Evolutionary conservation across 2,888 invertebrate genomes (phyloP).

Genomic region (Mythimna lalbum): DNA sequence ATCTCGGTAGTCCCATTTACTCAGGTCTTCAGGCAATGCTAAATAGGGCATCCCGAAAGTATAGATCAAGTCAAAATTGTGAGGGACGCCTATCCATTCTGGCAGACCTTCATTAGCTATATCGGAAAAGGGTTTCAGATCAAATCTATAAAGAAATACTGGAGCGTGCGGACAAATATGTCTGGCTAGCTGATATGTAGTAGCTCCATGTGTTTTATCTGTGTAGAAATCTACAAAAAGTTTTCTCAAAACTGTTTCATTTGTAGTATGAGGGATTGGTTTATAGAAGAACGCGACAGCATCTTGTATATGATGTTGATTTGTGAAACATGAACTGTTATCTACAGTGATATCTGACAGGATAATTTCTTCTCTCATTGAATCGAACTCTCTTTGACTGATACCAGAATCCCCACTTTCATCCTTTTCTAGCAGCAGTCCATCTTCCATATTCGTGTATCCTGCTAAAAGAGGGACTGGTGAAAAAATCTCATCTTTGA

Average conservation of each 20-base stretch:
- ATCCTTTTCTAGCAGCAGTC: constrained; percentile 91
- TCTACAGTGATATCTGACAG: constrained; percentile 91
- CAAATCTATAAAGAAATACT: constrained; percentile 94
- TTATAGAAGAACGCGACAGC: constrained; percentile 95
- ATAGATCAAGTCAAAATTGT: constrained; percentile 95
- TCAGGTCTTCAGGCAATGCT: constrained; percentile 90
- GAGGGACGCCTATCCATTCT: constrained; percentile 95
- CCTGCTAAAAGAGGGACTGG: constrained; percentile 94
- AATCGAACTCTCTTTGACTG: constrained; percentile 91
- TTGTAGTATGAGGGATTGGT: constrained; percentile 92
- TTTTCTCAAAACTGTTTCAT: constrained; percentile 91
- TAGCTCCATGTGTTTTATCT: constrained; percentile 94
- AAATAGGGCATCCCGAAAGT: constrained; percentile 95
- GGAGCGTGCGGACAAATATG: constrained; percentile 91
- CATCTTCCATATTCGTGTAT: constrained; percentile 96
- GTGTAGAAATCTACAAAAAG: constrained; percentile 93
- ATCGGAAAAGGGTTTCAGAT: constrained; percentile 93
- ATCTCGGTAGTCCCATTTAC: constrained; percentile 94
- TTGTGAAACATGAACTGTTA: constrained; percentile 91
- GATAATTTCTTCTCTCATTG: constrained; percentile 92
- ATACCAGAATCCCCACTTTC: constrained; percentile 91
- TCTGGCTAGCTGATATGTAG: constrained; percentile 93
- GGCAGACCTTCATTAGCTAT: constrained; percentile 92
- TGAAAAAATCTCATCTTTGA: constrained; percentile 91
- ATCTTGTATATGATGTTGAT: constrained; percentile 92